Conservation (phyloP, 2,797 vertebrate species). For the Aplochiton taeniatus region DNA sequence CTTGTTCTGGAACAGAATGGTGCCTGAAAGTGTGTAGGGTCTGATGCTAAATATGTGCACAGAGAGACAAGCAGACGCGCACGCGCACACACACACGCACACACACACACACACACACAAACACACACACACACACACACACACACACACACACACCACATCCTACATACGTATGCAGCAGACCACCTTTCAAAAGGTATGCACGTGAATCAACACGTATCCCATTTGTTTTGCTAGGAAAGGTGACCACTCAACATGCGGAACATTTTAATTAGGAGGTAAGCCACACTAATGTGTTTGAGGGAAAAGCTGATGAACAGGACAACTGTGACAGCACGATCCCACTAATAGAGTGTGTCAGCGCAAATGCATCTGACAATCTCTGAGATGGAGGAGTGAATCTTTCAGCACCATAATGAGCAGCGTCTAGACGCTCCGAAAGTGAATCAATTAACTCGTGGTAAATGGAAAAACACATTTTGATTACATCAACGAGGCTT, state of each 20-base stretch:
- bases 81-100: slow-evolving; percentile 4
- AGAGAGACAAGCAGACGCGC: slow-evolving; percentile 7
- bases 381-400: slow-evolving; percentile 26
- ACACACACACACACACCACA: slow-evolving; percentile 16
- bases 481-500: not conserved
- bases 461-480: slow-evolving; percentile 21
- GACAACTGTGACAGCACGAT: slow-evolving; percentile 51
- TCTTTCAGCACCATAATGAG: slow-evolving; percentile 37
- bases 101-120: not conserved
- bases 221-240: slow-evolving; percentile 46
- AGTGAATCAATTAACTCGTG: too few relatives aligned
- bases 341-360: slow-evolving; percentile 54
- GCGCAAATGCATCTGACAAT: slow-evolving; percentile 24
- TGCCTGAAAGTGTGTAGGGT: slow-evolving; percentile 5
- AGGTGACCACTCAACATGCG: slow-evolving; percentile 44
- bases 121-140: slow-evolving; percentile 18
- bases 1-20: slow-evolving; percentile 8
- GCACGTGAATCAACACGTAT: slow-evolving; percentile 44
- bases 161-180: not conserved
- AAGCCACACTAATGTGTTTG: slow-evolving; percentile 13
- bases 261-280: slow-evolving; percentile 38
- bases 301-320: slow-evolving; percentile 38
- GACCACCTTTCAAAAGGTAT: not conserved
- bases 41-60: slow-evolving; percentile 11
- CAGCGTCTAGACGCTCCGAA: slow-evolving; percentile 12